Evolutionary conservation across 1,140 invertebrate species (phyloP).

Genomic region (Drosophila subobscura): DNA sequence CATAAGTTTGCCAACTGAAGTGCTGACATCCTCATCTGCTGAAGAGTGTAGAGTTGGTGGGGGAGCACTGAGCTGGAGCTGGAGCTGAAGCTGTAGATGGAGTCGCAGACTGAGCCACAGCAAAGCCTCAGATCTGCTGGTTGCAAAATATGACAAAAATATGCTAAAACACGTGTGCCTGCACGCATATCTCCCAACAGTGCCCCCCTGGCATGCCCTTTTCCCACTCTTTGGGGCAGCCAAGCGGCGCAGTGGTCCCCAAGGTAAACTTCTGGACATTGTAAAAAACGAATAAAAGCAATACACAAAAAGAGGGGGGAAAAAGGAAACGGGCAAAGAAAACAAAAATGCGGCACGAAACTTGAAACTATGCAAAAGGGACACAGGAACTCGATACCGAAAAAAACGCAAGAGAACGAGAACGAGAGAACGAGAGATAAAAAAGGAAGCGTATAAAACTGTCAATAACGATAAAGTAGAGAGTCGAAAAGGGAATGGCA

Average conservation of each 20-base stretch:
- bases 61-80: conserved; percentile 1
- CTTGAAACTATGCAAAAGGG: conserved; percentile 78
- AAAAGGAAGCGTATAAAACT: conserved; percentile 64
- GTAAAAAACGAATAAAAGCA: conserved; percentile 31
- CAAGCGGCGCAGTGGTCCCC: conserved; percentile 41
- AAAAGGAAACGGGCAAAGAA: conserved; percentile 14
- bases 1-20: conserved; percentile 77
- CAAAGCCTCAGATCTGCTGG: conserved; percentile 19
- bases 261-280: conserved; percentile 61
- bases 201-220: not conserved
- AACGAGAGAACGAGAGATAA: conserved; percentile 18
- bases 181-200: not conserved
- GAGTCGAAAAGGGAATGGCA: conserved; percentile 40
- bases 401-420: conserved; percentile 19
- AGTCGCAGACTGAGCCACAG: not conserved
- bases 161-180: conserved; percentile 61
- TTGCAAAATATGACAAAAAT: conserved; percentile 68
- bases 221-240: conserved; percentile 32
- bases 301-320: too few relatives aligned
- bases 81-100: conserved; percentile 7
- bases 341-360: conserved; percentile 61
- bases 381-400: conserved; percentile 60
- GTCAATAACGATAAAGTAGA: conserved; percentile 78
- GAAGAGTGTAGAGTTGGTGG: conserved; percentile 21
- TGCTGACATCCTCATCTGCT: conserved; percentile 61